A percentile compares a stretch with the other conserved stretches of the same genome.
phyloP scores from a whole-genome alignment of 2,113 vertebrate genomes.

The Vulpes ferrilata region DNA sequence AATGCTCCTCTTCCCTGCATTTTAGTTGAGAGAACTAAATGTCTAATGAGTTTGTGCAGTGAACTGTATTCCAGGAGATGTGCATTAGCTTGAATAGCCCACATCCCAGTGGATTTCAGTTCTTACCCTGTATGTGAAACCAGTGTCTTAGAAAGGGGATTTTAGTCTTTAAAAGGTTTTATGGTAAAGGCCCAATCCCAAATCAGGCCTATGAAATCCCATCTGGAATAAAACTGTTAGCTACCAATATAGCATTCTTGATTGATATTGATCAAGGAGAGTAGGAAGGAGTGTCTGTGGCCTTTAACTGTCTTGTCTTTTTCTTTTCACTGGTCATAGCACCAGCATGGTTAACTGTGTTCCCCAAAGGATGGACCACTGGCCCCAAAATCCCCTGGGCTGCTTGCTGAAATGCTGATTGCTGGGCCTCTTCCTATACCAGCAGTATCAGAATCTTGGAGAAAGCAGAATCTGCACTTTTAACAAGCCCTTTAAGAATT shows the following conservation, averaged over 20 bases:
- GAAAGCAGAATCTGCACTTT: background rate
- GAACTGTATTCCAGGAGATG: background rate
- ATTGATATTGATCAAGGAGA: background rate
- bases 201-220: background rate
- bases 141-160: background rate
- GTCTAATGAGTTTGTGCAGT: background rate
- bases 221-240: background rate
- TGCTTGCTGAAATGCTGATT: background rate
- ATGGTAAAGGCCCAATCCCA: background rate
- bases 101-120: background rate
- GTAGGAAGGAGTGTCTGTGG: background rate
- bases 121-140: background rate
- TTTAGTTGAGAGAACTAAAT: background rate
- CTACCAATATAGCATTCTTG: background rate
- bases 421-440: background rate
- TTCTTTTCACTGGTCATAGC: background rate
- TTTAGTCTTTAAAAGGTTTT: constrained; percentile 12
- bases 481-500: background rate
- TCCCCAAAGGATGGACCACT: background rate
- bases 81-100: background rate
- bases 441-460: background rate
- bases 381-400: background rate
- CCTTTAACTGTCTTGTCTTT: background rate
- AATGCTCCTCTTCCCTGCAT: background rate
- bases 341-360: background rate